Evolutionary conservation across 2,888 invertebrate genomes (phyloP).

Genomic region (Morpho achilles): DNA sequence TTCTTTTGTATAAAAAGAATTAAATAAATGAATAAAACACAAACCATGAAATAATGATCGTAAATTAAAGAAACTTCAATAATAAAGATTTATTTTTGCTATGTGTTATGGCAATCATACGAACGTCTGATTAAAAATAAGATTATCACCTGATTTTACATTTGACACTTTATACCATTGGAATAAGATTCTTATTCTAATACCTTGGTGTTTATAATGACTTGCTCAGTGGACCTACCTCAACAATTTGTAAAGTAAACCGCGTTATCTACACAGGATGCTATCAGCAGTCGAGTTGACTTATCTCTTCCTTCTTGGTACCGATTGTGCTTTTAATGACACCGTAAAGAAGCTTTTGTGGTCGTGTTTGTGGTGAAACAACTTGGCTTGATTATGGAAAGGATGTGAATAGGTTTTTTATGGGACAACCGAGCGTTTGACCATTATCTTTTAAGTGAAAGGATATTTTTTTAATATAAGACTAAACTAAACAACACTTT

Average conservation of each 20-base stretch:
- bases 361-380: slow-evolving; percentile 8
- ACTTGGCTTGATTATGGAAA: slow-evolving; percentile 7
- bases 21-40: too few relatives aligned
- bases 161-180: slow-evolving; percentile 29
- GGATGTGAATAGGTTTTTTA: slow-evolving; percentile 5
- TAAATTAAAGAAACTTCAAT: too few relatives aligned
- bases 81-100: too few relatives aligned
- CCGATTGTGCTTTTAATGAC: slow-evolving; percentile 17
- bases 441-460: too few relatives aligned
- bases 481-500: not conserved
- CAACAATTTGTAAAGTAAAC: slow-evolving; percentile 49
- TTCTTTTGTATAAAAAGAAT: too few relatives aligned
- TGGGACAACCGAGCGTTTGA: too few relatives aligned
- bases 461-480: too few relatives aligned
- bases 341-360: slow-evolving; percentile 14
- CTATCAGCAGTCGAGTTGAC: slow-evolving; percentile 33
- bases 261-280: slow-evolving; percentile 58
- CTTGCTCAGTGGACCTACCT: slow-evolving; percentile 26
- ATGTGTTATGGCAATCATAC: too few relatives aligned
- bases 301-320: slow-evolving; percentile 53
- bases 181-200: slow-evolving; percentile 21
- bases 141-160: not conserved
- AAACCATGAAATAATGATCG: not conserved
- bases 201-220: not conserved
- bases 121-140: not conserved